Evolutionary conservation across 2,888 invertebrate species (phyloP).

Genomic region (Cephus runcator): DNA sequence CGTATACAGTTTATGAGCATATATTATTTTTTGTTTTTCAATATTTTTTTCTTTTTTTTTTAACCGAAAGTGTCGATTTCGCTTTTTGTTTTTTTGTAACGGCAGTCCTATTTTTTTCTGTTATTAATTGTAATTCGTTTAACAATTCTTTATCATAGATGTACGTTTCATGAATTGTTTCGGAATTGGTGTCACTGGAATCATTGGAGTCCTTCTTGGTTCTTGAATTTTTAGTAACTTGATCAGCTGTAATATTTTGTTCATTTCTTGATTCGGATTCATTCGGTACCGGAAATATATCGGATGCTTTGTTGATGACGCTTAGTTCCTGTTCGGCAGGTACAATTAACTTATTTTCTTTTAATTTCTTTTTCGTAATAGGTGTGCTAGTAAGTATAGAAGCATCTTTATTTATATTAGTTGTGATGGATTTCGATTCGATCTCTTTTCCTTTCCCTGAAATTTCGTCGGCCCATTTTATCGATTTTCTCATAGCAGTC

Average conservation of each 20-base stretch:
- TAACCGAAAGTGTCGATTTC: not conserved
- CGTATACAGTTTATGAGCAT: not conserved
- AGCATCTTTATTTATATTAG: not conserved
- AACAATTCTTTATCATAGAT: conserved; percentile 6
- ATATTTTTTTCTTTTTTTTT: not conserved
- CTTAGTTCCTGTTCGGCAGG: not conserved
- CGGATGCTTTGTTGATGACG: not conserved
- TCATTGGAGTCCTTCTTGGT: not conserved
- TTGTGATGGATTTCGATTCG: not conserved
- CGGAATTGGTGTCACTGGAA: not conserved
- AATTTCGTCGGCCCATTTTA: not conserved
- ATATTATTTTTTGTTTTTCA: not conserved
- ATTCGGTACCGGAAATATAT: not conserved
- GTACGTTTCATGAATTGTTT: conserved; percentile 1
- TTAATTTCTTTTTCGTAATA: not conserved
- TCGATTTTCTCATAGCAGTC: not conserved
- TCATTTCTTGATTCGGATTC: not conserved
- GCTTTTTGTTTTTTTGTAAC: not conserved
- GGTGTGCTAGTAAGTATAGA: not conserved
- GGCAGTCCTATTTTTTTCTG: not conserved
- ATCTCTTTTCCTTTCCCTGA: not conserved
- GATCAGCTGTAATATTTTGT: not conserved
- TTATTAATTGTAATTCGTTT: conserved; percentile 5
- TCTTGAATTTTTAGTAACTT: not conserved
- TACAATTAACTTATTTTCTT: not conserved